A percentile compares a stretch with the other conserved stretches of the same genome.
Conservation (phyloP, 2,113 vertebrate species). For the Azemiops feae region DNA sequence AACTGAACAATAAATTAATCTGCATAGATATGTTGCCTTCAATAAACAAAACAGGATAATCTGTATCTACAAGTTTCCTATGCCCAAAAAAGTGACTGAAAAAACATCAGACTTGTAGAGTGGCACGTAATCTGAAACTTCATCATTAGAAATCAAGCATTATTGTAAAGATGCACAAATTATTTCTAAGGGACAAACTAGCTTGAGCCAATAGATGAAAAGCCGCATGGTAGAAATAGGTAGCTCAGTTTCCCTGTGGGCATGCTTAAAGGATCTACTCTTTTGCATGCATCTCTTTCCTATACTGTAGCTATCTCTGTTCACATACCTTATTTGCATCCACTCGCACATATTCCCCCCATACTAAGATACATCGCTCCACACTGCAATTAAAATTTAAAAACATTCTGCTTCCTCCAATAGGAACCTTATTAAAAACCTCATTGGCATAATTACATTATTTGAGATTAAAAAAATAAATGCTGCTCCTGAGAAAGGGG, state of each 20-base stretch:
- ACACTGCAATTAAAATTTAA: neutral
- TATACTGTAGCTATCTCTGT: neutral
- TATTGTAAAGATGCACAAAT: neutral
- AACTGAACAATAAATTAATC: neutral
- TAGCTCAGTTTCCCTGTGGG: neutral
- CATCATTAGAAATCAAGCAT: neutral
- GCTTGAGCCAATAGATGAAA: neutral
- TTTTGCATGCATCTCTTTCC: neutral
- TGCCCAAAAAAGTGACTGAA: neutral
- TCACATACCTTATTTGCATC: neutral
- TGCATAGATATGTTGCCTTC: neutral
- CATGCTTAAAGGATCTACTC: neutral
- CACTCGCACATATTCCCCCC: neutral
- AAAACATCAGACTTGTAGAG: neutral
- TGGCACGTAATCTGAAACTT: neutral
- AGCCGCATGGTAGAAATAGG: neutral
- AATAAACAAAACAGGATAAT: neutral
- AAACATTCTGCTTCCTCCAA: neutral
- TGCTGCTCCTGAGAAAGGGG: neutral
- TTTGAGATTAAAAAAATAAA: neutral
- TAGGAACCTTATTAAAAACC: neutral
- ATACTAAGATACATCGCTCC: neutral
- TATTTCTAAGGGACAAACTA: neutral
- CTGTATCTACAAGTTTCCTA: neutral
- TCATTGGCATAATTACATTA: neutral